Conservation (phyloP, 1,140 invertebrate species). For the Chlorops oryzae region DNA sequence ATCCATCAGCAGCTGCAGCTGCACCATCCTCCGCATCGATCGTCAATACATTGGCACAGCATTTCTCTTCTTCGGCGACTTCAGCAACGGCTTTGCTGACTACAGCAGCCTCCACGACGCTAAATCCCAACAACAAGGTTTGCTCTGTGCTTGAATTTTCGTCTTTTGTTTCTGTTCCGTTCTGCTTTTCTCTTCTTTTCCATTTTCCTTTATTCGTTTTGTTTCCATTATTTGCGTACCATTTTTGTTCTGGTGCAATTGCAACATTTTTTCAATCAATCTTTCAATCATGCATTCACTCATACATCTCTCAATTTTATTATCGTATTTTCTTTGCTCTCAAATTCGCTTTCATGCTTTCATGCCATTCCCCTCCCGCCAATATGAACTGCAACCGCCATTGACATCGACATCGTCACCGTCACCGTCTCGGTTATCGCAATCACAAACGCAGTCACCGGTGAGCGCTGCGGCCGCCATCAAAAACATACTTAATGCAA, state of each 20-base stretch:
- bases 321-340: no score
- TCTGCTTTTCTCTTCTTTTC: neutral
- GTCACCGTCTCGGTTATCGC: no score
- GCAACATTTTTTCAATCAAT: no score
- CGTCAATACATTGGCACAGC: constrained; percentile 41
- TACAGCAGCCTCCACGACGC: constrained; percentile 20
- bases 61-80: constrained; percentile 36
- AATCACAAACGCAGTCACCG: no score
- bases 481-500: constrained; percentile 44
- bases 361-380: no score
- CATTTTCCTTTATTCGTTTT: neutral
- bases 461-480: constrained; percentile 43
- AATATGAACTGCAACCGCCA: no score
- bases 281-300: no score
- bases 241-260: no score
- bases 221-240: neutral
- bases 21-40: constrained; percentile 17
- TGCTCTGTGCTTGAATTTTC: constrained; percentile 13
- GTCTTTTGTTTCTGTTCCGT: neutral
- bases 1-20: neutral
- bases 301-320: no score
- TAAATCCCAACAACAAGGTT: constrained; percentile 37
- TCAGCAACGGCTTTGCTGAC: constrained; percentile 22
- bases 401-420: no score
- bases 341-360: no score